phyloP scores from a whole-genome alignment of 2,888 invertebrate species.

The Agapostemon virescens region DNA sequence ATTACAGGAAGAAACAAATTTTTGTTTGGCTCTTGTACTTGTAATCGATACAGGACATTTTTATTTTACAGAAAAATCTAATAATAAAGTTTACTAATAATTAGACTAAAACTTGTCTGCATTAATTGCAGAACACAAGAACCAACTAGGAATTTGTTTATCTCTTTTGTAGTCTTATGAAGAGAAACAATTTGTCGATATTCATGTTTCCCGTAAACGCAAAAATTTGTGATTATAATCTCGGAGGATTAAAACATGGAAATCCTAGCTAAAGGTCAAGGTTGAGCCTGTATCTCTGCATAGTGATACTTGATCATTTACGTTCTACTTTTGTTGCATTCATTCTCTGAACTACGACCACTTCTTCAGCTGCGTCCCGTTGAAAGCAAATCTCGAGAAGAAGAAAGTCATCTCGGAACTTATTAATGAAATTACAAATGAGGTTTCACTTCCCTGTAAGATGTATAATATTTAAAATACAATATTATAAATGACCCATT shows the following conservation, averaged over 20 bases:
- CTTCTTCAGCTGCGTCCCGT: not conserved
- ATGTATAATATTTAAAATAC: not conserved
- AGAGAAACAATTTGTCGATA: too few relatives aligned
- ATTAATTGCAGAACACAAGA: too few relatives aligned
- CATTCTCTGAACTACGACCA: slow-evolving; percentile 27
- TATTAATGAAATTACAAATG: not conserved
- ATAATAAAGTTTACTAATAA: too few relatives aligned
- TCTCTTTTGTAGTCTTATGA: too few relatives aligned
- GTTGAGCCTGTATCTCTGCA: slow-evolving; percentile 47
- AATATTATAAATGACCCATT: not conserved
- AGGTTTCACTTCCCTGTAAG: not conserved
- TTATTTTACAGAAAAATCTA: too few relatives aligned
- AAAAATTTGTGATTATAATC: not conserved
- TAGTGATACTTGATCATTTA: slow-evolving; percentile 27
- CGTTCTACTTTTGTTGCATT: slow-evolving; percentile 55
- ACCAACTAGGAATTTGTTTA: too few relatives aligned
- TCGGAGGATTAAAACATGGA: slow-evolving; percentile 23
- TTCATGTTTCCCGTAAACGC: too few relatives aligned
- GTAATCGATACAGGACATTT: too few relatives aligned
- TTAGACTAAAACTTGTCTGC: too few relatives aligned
- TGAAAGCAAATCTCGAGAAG: not conserved
- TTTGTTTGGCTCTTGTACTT: too few relatives aligned
- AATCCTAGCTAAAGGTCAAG: slow-evolving; percentile 62
- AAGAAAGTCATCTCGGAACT: not conserved
- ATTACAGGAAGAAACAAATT: too few relatives aligned